Evolutionary conservation across 2,888 invertebrate genomes (phyloP).

Genomic region (Cancer borealis): DNA sequence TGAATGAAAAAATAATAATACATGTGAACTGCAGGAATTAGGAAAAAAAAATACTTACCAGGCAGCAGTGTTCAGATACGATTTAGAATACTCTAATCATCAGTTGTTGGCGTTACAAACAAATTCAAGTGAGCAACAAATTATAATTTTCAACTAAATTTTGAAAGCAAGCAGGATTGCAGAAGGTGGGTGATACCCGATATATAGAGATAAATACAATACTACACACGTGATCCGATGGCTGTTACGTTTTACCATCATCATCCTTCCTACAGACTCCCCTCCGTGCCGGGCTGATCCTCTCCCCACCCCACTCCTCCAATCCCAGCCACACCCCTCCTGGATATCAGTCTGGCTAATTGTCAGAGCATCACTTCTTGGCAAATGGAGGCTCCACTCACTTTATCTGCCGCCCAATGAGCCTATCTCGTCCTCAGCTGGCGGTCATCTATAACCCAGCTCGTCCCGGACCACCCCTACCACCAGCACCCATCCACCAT

Average conservation of each 20-base stretch:
- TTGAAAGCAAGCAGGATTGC: not conserved
- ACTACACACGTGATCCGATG: not conserved
- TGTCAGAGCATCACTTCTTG: slow-evolving; percentile 30
- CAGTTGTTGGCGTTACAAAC: not conserved
- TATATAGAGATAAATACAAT: not conserved
- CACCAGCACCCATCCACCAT: not conserved
- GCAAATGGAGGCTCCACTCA: slow-evolving; percentile 25
- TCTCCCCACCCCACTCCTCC: not conserved
- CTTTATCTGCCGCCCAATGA: slow-evolving; percentile 41
- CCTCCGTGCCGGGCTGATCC: not conserved
- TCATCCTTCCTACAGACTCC: not conserved
- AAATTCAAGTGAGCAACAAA: slow-evolving; percentile 16
- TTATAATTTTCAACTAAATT: not conserved
- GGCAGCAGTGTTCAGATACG: not conserved
- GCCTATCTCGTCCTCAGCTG: slow-evolving; percentile 41
- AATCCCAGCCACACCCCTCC: not conserved
- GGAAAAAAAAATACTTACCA: not conserved
- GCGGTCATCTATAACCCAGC: slow-evolving; percentile 29
- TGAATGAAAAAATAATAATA: not conserved
- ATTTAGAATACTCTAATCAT: not conserved
- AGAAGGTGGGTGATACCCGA: not conserved
- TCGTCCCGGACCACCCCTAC: not conserved
- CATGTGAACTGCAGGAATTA: not conserved
- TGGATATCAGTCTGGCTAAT: slow-evolving; percentile 8
- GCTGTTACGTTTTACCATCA: not conserved